phyloP scores from a whole-genome alignment of 2,113 vertebrate species.

The Nettapus auritus region DNA sequence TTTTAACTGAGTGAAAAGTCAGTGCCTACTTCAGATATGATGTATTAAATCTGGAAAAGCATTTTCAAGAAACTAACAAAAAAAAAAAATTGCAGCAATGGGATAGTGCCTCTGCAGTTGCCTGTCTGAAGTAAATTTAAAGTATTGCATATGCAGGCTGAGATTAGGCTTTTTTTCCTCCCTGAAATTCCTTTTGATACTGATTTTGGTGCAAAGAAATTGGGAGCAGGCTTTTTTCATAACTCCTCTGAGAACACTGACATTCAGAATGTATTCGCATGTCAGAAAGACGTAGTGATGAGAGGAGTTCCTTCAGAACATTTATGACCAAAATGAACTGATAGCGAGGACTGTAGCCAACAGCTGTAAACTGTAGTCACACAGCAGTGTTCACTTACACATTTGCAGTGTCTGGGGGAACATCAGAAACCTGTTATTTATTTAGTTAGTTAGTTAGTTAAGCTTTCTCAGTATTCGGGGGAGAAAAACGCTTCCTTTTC shows the following conservation, averaged over 20 bases:
- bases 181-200: background rate
- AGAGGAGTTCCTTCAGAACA: background rate
- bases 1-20: background rate
- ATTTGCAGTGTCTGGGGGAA: background rate
- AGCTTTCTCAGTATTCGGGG: background rate
- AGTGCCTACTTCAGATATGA: background rate
- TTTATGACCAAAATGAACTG: background rate
- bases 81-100: background rate
- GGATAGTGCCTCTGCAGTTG: background rate
- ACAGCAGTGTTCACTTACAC: background rate
- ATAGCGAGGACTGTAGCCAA: background rate
- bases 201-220: background rate
- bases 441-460: no score
- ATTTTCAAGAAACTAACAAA: background rate
- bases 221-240: background rate
- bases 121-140: background rate
- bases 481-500: background rate
- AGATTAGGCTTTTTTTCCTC: background rate
- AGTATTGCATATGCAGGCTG: background rate
- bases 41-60: background rate
- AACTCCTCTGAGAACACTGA: background rate
- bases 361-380: background rate
- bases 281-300: background rate
- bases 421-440: background rate
- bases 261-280: rapidly evolving